Conservation (phyloP, 2,888 invertebrate species). For the Nemapogon koenigi region DNA sequence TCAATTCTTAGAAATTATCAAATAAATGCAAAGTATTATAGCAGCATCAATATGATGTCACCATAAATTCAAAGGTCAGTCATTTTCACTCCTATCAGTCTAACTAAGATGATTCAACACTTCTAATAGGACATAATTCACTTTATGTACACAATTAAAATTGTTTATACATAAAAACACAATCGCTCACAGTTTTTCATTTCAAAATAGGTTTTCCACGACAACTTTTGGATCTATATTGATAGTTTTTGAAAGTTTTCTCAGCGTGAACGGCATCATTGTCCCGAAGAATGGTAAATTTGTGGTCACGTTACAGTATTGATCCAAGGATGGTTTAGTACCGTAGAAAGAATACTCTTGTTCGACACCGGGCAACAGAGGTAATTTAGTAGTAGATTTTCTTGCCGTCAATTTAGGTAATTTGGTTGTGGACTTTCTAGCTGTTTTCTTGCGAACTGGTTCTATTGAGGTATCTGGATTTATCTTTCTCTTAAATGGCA, state of each 20-base stretch:
- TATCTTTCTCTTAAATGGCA: conserved; percentile 15
- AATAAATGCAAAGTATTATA: too few relatives aligned
- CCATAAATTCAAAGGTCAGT: too few relatives aligned
- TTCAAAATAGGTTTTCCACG: too few relatives aligned
- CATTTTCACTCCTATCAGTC: too few relatives aligned
- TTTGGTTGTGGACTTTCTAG: conserved; percentile 40
- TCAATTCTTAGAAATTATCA: too few relatives aligned
- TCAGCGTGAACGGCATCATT: conserved; percentile 43
- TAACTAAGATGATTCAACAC: too few relatives aligned
- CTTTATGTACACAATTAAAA: too few relatives aligned
- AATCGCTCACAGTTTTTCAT: too few relatives aligned
- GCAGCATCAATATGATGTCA: too few relatives aligned
- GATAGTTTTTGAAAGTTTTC: conserved; percentile 54
- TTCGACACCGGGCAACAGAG: conserved; percentile 20
- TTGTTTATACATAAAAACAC: too few relatives aligned
- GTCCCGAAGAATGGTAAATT: conserved; percentile 59
- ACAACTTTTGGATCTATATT: conserved; percentile 55
- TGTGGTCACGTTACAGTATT: conserved; percentile 48
- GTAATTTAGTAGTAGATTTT: conserved; percentile 60
- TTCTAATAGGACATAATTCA: too few relatives aligned
- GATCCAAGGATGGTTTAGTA: conserved; percentile 34
- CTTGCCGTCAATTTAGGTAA: conserved; percentile 29
- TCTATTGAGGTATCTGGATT: conserved; percentile 8
- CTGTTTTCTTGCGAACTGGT: conserved; percentile 22
- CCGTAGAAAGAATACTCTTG: conserved; percentile 57